Evolutionary conservation across 1,140 invertebrate genomes (phyloP).

Genomic region (Drosophila tristis): DNA sequence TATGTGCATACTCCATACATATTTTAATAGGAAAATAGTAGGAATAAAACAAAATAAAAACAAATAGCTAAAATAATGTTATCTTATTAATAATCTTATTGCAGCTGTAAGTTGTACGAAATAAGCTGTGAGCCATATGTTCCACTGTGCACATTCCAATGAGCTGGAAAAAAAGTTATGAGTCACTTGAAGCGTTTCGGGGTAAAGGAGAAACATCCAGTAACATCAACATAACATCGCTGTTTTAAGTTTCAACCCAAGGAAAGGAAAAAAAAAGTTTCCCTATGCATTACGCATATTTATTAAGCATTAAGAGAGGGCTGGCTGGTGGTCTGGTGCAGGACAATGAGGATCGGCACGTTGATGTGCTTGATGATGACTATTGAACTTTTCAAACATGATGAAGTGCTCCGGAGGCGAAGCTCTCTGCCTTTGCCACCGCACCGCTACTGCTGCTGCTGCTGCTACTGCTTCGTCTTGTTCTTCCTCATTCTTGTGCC

Average conservation of each 20-base stretch:
- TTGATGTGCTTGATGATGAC: conserved; percentile 79
- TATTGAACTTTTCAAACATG: conserved; percentile 79
- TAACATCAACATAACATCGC: conserved; percentile 36
- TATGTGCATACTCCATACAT: too few species aligned
- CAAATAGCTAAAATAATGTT: too few species aligned
- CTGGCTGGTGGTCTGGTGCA: conserved; percentile 39
- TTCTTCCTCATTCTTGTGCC: conserved; percentile 4
- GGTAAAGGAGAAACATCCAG: conserved; percentile 37
- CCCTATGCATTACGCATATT: conserved; percentile 77
- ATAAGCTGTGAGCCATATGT: neutral
- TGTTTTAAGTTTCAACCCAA: conserved; percentile 3
- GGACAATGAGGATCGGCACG: conserved; percentile 64
- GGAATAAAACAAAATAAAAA: too few species aligned
- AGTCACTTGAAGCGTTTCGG: conserved; percentile 49
- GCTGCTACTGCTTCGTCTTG: conserved; percentile 14
- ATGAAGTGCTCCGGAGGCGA: conserved; percentile 62
- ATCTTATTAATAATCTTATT: too few species aligned
- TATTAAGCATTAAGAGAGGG: conserved; percentile 72
- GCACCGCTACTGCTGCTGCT: too few species aligned
- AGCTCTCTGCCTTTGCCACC: conserved; percentile 1
- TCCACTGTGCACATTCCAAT: conserved; percentile 40
- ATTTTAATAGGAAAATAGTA: too few species aligned
- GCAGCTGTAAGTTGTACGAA: too few species aligned
- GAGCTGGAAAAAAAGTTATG: conserved; percentile 58
- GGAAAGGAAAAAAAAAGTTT: conserved; percentile 53